A percentile compares a stretch with the other conserved stretches of the same genome.
These are phyloP conservation scores for Mormyrus lacerda DNA, from an alignment of 2,113 vertebrate genomes.

Conservation along the genomic window DNA sequence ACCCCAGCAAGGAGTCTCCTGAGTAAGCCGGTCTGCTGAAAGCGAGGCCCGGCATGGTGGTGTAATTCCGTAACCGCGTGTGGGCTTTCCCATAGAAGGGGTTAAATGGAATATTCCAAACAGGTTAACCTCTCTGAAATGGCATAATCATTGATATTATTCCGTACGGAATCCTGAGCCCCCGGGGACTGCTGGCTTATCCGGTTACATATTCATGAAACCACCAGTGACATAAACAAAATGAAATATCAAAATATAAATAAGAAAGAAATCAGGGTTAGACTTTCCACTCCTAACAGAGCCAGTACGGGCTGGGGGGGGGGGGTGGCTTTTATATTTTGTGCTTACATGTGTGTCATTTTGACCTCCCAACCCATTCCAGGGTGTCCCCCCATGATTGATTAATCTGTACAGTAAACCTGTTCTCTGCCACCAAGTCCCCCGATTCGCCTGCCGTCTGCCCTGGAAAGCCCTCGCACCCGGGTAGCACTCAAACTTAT, in stretches of 20 bases:
- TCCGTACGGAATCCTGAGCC: not conserved
- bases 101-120: not conserved
- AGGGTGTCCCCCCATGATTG: not conserved
- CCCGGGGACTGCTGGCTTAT: not conserved
- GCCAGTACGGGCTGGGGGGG: not conserved
- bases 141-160: not conserved
- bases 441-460: not conserved
- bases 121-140: not conserved
- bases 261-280: not conserved
- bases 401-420: not conserved
- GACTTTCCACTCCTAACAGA: not conserved
- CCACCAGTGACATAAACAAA: not conserved
- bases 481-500: not conserved
- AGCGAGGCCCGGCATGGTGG: not conserved
- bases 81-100: not conserved
- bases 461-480: not conserved
- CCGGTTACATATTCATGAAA: not conserved
- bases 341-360: not conserved
- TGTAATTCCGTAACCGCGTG: not conserved
- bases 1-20: not conserved
- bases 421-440: not conserved
- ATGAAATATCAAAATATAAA: not conserved
- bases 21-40: not conserved
- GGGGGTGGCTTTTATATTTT: not conserved
- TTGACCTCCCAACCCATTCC: not conserved